Evolutionary conservation across 1,140 invertebrate genomes (phyloP), one percentile per base, ranked within the genome.

Genomic region (Leptinotarsa defecta): DNA sequence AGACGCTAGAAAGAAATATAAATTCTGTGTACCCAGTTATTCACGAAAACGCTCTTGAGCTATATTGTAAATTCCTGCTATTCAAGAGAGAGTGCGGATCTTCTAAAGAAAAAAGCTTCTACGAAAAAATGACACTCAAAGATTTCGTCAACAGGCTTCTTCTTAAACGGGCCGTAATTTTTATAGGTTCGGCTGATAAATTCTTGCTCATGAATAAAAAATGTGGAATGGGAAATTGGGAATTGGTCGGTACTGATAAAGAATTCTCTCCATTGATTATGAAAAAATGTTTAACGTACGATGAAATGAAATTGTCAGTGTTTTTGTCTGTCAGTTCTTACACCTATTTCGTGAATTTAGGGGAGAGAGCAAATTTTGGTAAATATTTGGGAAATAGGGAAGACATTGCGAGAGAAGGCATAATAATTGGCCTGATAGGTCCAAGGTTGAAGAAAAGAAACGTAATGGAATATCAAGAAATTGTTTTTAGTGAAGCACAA

Each of bases 131-230:
- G 87, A 83, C 84, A 1, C 83, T 91, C 20, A 80, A 88, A 6
- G 85, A 89, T 20, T 86, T 90, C 4, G 86, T 90, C 22, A 87
- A 90, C 73, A 85, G 90, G 19, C 82, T 91, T 48, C 76, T 91
- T 34, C 86, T 86, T 27, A 91, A 90, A 72, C 81, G 90, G 20
- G 89, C 90, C 0, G 83, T 89, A 0, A 82, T 84, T 2, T 91
- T 91, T 74, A 86, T 88, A 75, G 86, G 86, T 0, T 64, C 81
- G 1, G 70, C 83, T 3, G 90, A 91, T 81, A 81, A 80, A 48
- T 91, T 88, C 80, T 82, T 86, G 49, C 80, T 91, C 13, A 74
- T 90, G 1, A 85, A 87, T 70, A 86, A 87, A 2, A 86, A 86
- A 71, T 82, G 79, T 48, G 89, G 89, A 73, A 65, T 76, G 3